Base-by-base conservation (phyloP, 1,140 invertebrate species). In the Anadara kagoshimensis region DNA sequence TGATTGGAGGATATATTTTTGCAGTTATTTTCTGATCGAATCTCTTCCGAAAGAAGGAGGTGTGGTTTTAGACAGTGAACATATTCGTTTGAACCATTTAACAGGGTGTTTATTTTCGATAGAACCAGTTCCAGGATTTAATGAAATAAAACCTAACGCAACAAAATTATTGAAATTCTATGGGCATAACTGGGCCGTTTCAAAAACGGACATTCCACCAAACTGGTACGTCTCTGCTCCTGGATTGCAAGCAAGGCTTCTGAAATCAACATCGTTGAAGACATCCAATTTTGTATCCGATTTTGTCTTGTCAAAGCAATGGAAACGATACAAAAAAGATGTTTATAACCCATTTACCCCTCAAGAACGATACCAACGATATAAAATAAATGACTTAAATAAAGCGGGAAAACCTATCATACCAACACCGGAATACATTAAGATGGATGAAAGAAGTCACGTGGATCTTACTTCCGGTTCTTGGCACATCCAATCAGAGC, bases 341-440 rank as follows among this genome's bases (percentile, higher is more conserved):
- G 59, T 62, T 18, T 88, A 80, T 54, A 78, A 83, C 53, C 86
- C 86, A 1, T 84, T 77, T 58, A 76, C 81, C 0, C 77, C 84
- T 29, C 56, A 66, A 24, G 36, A 53, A 5, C 66, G 76, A 18
- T 79, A 64, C 57, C 22, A 64, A 5, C 74, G 18, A 69, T 68
- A 49, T 65, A 76, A 51, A 29, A 20, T 10, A n/a, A 29, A 4
- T 14, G 65, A 51, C 18, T 53, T 24, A 12, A 58, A 24, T 41
- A 41, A 20, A 47, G 24, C 54, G 0, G 43, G 12, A n/a, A 76
- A 75, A 57, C 36, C 63, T 43, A 45, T 78, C 14, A 68, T 82
- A 18, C 80, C 80, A 59, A 76, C 78, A 16, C 80, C 80, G 29
- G 66, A 73, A 57, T 7, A 51, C 2, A 54, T 73, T 20, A n/a